Evolutionary conservation across 1,140 invertebrate genomes (phyloP).

Genomic region (Hesperophylax magnus): DNA sequence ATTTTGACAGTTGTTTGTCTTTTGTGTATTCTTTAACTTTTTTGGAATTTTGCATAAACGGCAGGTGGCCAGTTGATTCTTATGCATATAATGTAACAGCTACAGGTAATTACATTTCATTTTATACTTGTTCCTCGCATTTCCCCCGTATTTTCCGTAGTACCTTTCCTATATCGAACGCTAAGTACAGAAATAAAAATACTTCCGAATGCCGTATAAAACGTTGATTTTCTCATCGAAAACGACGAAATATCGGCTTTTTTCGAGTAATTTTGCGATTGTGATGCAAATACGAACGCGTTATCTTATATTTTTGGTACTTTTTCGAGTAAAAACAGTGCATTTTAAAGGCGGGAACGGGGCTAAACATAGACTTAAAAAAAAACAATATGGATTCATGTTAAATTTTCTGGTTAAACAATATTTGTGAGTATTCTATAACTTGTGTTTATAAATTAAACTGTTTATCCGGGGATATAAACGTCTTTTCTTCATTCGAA

Average conservation of each 20-base stretch:
- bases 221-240: constrained; percentile 15
- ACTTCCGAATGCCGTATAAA: constrained; percentile 24
- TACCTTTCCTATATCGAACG: constrained; percentile 16
- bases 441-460: neutral
- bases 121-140: neutral
- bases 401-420: constrained; percentile 7
- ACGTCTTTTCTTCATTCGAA: no score
- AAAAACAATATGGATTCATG: constrained; percentile 36
- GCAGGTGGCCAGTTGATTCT: constrained; percentile 6
- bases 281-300: neutral
- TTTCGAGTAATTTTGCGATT: neutral
- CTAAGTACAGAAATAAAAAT: constrained; percentile 40
- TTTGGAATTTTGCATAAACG: constrained; percentile 30
- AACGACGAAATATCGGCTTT: neutral
- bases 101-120: constrained; percentile 21
- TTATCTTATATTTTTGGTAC: constrained; percentile 9
- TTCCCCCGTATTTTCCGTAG: constrained; percentile 14
- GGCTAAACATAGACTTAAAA: constrained; percentile 43
- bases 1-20: constrained; percentile 50
- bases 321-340: constrained; percentile 33
- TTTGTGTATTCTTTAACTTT: constrained; percentile 42
- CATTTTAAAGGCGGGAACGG: constrained; percentile 45
- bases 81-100: constrained; percentile 27
- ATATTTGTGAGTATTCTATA: neutral
- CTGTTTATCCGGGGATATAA: no score